A percentile compares a stretch with the other conserved stretches of the same genome.
Conservation (phyloP, 2,888 invertebrate genomes). For the Drosophila aldrichi region DNA sequence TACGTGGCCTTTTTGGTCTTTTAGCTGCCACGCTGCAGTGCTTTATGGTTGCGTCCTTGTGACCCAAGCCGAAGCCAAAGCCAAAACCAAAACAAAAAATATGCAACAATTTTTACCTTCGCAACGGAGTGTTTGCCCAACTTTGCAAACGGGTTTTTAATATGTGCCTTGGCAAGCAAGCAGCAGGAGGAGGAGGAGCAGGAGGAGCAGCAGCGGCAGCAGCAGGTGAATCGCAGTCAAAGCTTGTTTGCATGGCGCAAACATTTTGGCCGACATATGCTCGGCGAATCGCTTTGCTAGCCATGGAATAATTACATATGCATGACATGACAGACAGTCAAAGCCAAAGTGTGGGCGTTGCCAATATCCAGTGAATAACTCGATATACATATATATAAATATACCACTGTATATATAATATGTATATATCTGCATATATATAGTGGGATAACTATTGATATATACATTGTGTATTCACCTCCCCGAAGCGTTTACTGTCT, state of each 20-base stretch:
- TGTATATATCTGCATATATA: neutral
- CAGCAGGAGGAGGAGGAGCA: neutral
- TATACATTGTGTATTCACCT: slow-evolving; percentile 62
- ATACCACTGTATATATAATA: neutral
- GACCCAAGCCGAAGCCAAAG: neutral
- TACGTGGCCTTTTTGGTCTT: slow-evolving; percentile 78
- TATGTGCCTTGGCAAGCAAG: slow-evolving; percentile 30
- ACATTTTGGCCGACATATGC: slow-evolving; percentile 70
- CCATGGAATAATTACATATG: slow-evolving; percentile 76
- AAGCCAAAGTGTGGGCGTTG: slow-evolving; percentile 64
- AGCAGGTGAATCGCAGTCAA: slow-evolving; percentile 64
- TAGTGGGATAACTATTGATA: slow-evolving; percentile 27
- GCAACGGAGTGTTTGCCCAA: slow-evolving; percentile 56
- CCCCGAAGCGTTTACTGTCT: slow-evolving; percentile 28
- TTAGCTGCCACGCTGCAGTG: slow-evolving; percentile 60
- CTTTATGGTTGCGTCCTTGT: slow-evolving; percentile 38
- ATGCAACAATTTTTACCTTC: slow-evolving; percentile 75
- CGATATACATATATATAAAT: slow-evolving; percentile 2
- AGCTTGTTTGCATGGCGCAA: slow-evolving; percentile 73
- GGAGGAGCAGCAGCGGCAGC: slow-evolving; percentile 11
- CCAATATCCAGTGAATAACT: slow-evolving; percentile 50
- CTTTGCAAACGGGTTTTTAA: slow-evolving; percentile 51
- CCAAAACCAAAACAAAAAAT: slow-evolving; percentile 25
- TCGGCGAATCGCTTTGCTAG: slow-evolving; percentile 61
- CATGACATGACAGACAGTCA: slow-evolving; percentile 64